These are phyloP conservation scores for Pseudopleuronectes americanus DNA, from an alignment of 2,797 vertebrate genomes.

Conservation along the genomic window DNA sequence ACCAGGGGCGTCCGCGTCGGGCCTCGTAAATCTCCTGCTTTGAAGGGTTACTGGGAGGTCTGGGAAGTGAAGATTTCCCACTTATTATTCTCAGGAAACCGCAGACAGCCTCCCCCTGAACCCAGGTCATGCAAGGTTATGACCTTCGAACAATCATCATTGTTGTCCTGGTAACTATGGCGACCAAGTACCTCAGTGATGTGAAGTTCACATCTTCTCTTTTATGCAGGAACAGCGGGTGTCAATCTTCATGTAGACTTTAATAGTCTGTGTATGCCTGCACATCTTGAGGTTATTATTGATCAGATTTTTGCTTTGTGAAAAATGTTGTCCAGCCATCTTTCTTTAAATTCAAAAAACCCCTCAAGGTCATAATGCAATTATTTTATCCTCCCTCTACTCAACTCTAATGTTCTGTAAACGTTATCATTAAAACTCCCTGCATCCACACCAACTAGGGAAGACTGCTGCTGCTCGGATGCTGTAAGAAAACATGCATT, in stretches of 20 bases:
- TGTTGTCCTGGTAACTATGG: slow-evolving; percentile 78
- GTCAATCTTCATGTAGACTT: slow-evolving; percentile 5
- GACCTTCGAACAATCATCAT: slow-evolving; percentile 78
- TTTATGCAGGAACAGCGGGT: neutral
- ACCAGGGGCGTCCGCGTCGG: slow-evolving; percentile 77
- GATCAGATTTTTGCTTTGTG: too few species aligned
- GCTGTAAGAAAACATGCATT: too few species aligned
- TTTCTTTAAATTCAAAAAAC: too few species aligned
- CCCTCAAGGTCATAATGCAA: too few species aligned
- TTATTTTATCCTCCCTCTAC: too few species aligned
- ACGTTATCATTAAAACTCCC: too few species aligned
- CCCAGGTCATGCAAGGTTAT: slow-evolving; percentile 75
- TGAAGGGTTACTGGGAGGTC: slow-evolving; percentile 82
- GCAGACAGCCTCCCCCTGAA: slow-evolving; percentile 76
- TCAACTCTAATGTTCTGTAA: too few species aligned
- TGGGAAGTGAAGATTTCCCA: slow-evolving; percentile 87
- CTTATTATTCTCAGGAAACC: slow-evolving; percentile 84
- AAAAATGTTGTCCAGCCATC: too few species aligned
- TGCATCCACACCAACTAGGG: too few species aligned
- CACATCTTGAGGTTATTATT: too few species aligned
- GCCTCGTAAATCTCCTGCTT: slow-evolving; percentile 82
- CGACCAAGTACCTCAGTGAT: slow-evolving; percentile 42
- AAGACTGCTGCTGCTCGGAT: too few species aligned
- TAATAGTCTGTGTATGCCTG: neutral
- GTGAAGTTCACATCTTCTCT: slow-evolving; percentile 10